Evolutionary conservation across 2,113 vertebrate species (phyloP).

Genomic region (Theristicus caerulescens): DNA sequence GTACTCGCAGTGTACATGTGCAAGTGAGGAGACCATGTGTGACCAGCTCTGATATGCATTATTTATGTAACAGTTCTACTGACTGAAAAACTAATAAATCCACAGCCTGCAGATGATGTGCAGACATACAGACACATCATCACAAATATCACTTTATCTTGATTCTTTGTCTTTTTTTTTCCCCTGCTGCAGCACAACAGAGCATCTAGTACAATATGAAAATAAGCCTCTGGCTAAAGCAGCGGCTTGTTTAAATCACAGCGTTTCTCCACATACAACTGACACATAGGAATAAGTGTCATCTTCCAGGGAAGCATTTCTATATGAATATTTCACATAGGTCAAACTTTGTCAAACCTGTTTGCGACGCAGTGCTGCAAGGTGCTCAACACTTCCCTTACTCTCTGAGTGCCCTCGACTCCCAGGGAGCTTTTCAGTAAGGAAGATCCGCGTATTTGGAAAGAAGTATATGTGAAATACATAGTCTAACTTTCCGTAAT

Average conservation of each 20-base stretch:
- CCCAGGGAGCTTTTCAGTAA: background rate
- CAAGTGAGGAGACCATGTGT: background rate
- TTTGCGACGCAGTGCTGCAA: background rate
- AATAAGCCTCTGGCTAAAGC: background rate
- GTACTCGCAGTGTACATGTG: background rate
- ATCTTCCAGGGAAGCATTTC: background rate
- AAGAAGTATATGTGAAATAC: background rate
- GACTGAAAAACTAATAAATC: constrained; percentile 35
- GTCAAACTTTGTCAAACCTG: background rate
- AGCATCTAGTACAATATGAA: background rate
- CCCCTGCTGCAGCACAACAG: background rate
- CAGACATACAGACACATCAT: constrained; percentile 35
- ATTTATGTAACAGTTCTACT: constrained; percentile 15
- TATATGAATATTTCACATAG: background rate
- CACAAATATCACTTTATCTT: constrained; percentile 32
- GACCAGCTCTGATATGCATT: background rate
- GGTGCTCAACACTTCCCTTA: background rate
- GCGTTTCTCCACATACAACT: background rate
- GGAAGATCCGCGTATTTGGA: background rate
- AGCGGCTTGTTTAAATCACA: background rate
- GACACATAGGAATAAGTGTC: background rate
- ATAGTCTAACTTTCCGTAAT: background rate
- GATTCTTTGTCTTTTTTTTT: background rate
- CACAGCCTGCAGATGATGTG: constrained; percentile 36
- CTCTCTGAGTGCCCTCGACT: background rate